Conservation (phyloP, 2,888 invertebrate genomes). For the Caenorhabditis sp. region DNA sequence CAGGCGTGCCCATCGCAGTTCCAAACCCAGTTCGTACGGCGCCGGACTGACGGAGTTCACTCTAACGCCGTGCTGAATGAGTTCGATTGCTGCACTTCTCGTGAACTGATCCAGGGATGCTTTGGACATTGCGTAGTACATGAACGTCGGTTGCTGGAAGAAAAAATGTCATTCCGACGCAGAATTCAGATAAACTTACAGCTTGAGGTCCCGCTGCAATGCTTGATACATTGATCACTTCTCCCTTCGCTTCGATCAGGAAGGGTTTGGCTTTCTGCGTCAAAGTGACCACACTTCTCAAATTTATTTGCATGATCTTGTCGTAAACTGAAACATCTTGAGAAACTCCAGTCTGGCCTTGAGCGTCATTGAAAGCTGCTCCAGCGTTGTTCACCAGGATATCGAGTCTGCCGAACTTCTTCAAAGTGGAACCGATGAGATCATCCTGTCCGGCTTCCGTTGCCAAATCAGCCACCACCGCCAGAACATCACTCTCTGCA, state of each 20-base stretch:
- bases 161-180: too few species aligned
- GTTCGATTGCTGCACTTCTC: conserved; percentile 24
- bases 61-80: conserved; percentile 39
- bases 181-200: too few species aligned
- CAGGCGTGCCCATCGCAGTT: conserved; percentile 33
- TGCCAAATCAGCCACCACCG: conserved; percentile 15
- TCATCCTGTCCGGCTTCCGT: conserved; percentile 16
- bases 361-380: conserved; percentile 10
- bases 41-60: conserved; percentile 44
- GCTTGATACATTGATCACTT: conserved; percentile 47
- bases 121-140: conserved; percentile 49
- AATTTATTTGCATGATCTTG: conserved; percentile 20
- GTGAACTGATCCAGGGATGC: conserved; percentile 46
- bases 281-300: conserved; percentile 43
- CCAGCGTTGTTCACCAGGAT: conserved; percentile 48
- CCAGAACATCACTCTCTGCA: conserved; percentile 10
- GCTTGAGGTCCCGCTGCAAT: conserved; percentile 30
- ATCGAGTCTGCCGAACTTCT: conserved; percentile 31
- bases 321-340: conserved; percentile 13
- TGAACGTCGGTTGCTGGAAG: conserved; percentile 2
- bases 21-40: conserved; percentile 21
- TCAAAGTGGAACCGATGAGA: conserved; percentile 16
- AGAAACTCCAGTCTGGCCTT: conserved; percentile 1
- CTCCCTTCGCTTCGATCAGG: conserved; percentile 37
- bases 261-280: conserved; percentile 33